These are phyloP conservation scores for Synergus itoensis DNA, from an alignment of 2,888 invertebrate genomes.

Conservation along the genomic window DNA sequence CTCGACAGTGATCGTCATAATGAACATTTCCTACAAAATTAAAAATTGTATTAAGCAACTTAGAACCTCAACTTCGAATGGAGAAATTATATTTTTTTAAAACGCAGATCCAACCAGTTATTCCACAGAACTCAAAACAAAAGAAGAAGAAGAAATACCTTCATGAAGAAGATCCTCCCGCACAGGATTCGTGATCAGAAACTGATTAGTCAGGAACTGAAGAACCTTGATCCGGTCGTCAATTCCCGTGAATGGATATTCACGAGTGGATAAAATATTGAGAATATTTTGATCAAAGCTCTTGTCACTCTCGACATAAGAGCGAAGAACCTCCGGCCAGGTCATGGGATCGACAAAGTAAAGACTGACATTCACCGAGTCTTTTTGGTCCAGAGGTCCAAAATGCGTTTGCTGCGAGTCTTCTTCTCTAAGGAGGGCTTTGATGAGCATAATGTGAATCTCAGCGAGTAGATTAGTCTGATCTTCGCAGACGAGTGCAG, in stretches of 20 bases:
- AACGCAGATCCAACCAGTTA: too few relatives aligned
- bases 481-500: conserved; percentile 93
- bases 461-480: conserved; percentile 95
- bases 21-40: conserved; percentile 85
- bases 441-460: conserved; percentile 95
- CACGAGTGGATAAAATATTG: conserved; percentile 84
- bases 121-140: background rate
- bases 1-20: conserved; percentile 95
- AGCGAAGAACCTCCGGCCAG: conserved; percentile 95
- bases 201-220: conserved; percentile 95
- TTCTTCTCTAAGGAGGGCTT: conserved; percentile 94
- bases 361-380: conserved; percentile 95
- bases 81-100: too few relatives aligned
- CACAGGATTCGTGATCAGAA: conserved; percentile 94
- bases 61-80: conserved; percentile 7
- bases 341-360: conserved; percentile 97
- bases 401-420: conserved; percentile 97
- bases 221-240: conserved; percentile 90
- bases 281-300: conserved; percentile 87
- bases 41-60: background rate
- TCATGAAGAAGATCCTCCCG: conserved; percentile 96
- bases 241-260: conserved; percentile 93
- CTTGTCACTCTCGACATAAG: conserved; percentile 95
- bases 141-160: conserved; percentile 80
- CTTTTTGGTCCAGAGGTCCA: conserved; percentile 97